Evolutionary conservation across 2,113 vertebrate species (phyloP).

Genomic region (Rhinoptilus africanus): DNA sequence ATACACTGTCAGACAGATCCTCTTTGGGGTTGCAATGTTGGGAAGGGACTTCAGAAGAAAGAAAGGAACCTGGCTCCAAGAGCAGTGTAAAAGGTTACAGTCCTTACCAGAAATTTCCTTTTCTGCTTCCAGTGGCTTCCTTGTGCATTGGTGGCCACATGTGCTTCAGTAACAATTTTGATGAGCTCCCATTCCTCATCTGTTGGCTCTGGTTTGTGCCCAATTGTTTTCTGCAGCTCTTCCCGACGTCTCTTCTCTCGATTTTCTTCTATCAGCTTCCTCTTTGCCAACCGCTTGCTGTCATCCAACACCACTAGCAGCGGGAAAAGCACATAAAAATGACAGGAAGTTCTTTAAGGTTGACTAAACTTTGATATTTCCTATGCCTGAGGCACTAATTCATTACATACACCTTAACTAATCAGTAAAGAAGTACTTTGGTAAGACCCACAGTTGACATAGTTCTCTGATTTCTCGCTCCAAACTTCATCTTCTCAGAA

Average conservation of each 20-base stretch:
- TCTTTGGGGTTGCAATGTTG: neutral
- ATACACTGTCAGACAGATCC: neutral
- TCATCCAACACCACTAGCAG: conserved; percentile 94
- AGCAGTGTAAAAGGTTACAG: neutral
- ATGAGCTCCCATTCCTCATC: conserved; percentile 97
- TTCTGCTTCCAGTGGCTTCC: conserved; percentile 99
- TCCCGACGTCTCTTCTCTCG: conserved; percentile 89
- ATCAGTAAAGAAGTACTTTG: neutral
- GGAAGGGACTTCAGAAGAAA: neutral
- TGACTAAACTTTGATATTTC: neutral
- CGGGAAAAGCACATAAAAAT: neutral
- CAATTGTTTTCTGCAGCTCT: conserved; percentile 89
- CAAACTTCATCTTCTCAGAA: neutral
- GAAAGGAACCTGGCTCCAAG: neutral
- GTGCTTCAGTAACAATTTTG: conserved; percentile 92
- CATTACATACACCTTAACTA: neutral
- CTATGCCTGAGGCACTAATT: neutral
- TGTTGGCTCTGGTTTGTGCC: conserved; percentile 90
- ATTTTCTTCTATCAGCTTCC: conserved; percentile 97
- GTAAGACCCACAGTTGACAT: neutral
- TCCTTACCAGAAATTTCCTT: conserved; percentile 96
- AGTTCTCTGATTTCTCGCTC: neutral
- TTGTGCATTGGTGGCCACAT: conserved; percentile 95
- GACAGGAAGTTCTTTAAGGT: neutral
- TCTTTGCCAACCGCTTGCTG: conserved; percentile 92